Conservation (phyloP, 2,113 vertebrate species). For the Oophaga pumilio region DNA sequence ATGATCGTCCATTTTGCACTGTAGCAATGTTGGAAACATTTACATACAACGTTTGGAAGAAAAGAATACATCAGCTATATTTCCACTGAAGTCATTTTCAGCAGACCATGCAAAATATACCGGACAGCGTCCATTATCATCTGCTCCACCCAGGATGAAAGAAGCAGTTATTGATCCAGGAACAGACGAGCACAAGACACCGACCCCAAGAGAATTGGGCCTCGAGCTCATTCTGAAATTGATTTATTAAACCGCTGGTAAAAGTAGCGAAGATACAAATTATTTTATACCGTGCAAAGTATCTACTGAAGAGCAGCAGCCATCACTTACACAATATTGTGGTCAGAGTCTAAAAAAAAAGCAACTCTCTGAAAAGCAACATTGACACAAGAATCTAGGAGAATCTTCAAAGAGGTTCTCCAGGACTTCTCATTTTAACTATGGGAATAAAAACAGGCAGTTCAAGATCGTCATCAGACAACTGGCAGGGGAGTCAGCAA, state of each 20-base stretch:
- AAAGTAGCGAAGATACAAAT: background rate
- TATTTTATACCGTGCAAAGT: background rate
- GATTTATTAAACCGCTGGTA: background rate
- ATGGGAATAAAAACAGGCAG: too few relatives aligned
- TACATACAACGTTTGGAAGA: background rate
- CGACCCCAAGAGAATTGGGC: background rate
- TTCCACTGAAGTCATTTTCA: slow-evolving; percentile 1
- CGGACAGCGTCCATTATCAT: background rate
- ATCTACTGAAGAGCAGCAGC: background rate
- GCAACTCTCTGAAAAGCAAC: too few relatives aligned
- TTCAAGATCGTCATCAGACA: too few relatives aligned
- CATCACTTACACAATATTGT: too few relatives aligned
- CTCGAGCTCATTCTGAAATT: background rate
- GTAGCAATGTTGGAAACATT: background rate
- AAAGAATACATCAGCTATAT: background rate
- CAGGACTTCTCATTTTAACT: too few relatives aligned
- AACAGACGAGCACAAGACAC: background rate
- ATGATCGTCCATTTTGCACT: background rate
- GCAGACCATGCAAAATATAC: slow-evolving; percentile 8
- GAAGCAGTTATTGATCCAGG: slow-evolving; percentile 8
- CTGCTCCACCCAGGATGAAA: slow-evolving; percentile 10
- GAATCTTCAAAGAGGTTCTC: too few relatives aligned
- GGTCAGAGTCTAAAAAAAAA: too few relatives aligned
- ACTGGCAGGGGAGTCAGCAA: too few relatives aligned
- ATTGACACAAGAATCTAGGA: too few relatives aligned